These are phyloP conservation scores for Myioborus melanocephalus DNA, from an alignment of 2,797 vertebrate species.

Conservation along the genomic window DNA sequence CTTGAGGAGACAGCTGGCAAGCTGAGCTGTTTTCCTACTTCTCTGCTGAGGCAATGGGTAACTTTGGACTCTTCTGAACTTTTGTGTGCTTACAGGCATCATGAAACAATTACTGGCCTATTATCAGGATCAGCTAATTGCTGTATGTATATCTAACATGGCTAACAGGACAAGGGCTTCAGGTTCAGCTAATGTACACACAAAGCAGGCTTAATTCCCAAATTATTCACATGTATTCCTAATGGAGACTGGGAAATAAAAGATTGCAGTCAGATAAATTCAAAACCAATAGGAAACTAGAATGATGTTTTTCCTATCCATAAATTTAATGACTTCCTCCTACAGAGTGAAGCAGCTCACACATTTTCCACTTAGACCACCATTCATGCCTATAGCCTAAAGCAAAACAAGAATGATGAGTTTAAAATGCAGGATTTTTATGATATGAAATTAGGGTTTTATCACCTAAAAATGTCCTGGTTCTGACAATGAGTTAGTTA, in stretches of 20 bases:
- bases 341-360: neutral
- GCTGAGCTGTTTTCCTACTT: neutral
- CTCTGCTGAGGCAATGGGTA: fast-evolving
- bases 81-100: neutral
- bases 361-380: neutral
- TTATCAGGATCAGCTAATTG: neutral
- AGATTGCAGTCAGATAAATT: neutral
- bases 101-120: neutral
- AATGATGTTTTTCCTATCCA: neutral
- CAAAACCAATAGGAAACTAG: neutral
- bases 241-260: neutral
- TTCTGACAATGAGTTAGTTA: neutral
- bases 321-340: neutral
- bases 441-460: neutral
- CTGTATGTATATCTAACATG: neutral
- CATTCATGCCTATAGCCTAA: neutral
- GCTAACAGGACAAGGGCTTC: neutral
- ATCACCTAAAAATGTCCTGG: neutral
- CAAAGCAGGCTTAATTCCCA: neutral
- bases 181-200: neutral
- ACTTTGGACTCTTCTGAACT: neutral
- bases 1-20: neutral
- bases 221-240: neutral
- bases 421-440: neutral
- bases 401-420: neutral